Percentiles rank a stretch among this genome's conserved stretches.
phyloP scores from a whole-genome alignment of 1,140 invertebrate genomes.

The Tetragonula clypearis region DNA sequence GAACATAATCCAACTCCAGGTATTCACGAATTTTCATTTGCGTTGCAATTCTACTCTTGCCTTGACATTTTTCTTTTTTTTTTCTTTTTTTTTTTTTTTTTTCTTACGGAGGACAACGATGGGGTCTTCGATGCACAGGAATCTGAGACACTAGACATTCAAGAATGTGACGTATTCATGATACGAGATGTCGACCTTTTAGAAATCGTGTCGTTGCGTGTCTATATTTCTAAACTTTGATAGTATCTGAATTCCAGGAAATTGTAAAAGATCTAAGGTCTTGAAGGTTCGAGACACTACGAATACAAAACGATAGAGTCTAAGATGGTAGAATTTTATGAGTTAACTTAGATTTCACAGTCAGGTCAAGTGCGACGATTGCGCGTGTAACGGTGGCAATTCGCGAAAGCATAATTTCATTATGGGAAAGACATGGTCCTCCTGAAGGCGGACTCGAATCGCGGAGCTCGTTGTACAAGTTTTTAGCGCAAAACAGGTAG shows the following conservation, averaged over 20 bases:
- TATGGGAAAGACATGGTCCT: constrained; percentile 6
- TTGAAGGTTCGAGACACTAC: neutral
- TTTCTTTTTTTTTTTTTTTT: neutral
- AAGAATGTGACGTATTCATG: neutral
- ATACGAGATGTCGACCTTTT: neutral
- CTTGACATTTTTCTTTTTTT: neutral
- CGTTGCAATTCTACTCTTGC: neutral
- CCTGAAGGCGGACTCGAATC: neutral
- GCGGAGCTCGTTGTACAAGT: constrained; percentile 27
- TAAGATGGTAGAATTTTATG: neutral
- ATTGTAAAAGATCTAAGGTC: neutral
- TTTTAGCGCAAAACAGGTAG: constrained; percentile 31
- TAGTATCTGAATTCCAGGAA: no score
- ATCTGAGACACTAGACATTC: neutral
- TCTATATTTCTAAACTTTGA: neutral
- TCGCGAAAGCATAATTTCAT: constrained; percentile 2
- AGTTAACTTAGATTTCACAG: neutral
- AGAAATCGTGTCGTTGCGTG: neutral
- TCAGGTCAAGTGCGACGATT: neutral
- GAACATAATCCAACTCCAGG: neutral
- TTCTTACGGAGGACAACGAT: neutral
- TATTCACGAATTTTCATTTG: neutral
- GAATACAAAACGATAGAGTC: neutral
- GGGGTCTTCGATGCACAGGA: neutral
- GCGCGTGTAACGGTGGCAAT: neutral